Evolutionary conservation across 2,113 vertebrate genomes (phyloP), one percentile per base, ranked within the genome.

Genomic region (Tyrannus savana): DNA sequence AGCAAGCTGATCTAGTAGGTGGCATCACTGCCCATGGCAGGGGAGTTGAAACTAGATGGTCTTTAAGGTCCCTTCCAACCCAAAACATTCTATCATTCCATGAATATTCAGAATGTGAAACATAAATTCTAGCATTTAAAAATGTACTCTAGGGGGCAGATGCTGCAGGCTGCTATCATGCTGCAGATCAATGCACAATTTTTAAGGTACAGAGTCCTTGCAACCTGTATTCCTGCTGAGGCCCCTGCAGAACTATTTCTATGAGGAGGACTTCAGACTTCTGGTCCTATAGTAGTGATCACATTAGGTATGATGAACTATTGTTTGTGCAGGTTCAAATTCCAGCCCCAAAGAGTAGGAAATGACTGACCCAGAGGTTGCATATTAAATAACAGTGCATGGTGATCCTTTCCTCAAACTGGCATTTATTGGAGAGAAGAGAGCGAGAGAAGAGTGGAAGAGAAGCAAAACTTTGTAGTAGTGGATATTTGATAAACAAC

Each of bases 391-490:
- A 87, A 52, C 9, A 50, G 35, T 5, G 24, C 44, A 19, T 10
- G 24, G 68, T 8, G 37, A 41, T 31, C 37, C 28, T 64, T 22
- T 59, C 60, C 19, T 68, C 30, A 68, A 68, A 64, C 16, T 33
- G 17, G 11, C 15, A 31, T 31, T 87, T 49, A 82, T 19, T 9
- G 52, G 56, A 78, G 9, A 75, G 52, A 81, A 78, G 12, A 64
- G 41, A 0, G 2, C 6, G 19, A 18, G 39, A 63, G 19, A 30
- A 64, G 41, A 14, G 62, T 22, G 0, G 9, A 68, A 50, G 19
- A 85, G 41, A 79, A 90, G 28, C 17, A 90, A 68, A 87, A 69
- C 25, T 58, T 63, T 0, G 1, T 8, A 33, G n/a, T 15, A 50
- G 60, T 13, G 25, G 44, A 9, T 72, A 66, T 39, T 86, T 80